These are phyloP conservation scores for Zelostemma sp. DNA, from an alignment of 1,140 invertebrate genomes.

Conservation along the genomic window DNA sequence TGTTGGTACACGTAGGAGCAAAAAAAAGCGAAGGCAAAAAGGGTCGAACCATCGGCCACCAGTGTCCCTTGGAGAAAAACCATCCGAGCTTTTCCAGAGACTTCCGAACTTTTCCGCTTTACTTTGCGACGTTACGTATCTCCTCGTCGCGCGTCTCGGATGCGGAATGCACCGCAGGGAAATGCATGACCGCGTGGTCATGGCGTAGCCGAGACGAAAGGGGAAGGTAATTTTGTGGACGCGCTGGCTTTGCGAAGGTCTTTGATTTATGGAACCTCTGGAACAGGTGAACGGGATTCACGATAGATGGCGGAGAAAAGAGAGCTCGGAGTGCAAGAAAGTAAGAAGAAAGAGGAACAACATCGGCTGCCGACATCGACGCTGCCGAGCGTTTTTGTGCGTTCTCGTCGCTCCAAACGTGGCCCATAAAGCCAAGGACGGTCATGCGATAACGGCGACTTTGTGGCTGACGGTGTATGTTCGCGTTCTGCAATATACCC, in stretches of 20 bases:
- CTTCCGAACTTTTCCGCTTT: constrained; percentile 41
- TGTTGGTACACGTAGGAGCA: background rate
- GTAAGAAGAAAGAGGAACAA: constrained; percentile 12
- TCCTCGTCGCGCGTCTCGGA: background rate
- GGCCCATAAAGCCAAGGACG: constrained; percentile 3
- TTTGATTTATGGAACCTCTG: constrained; percentile 37
- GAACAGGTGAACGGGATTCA: constrained; percentile 36
- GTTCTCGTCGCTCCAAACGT: background rate
- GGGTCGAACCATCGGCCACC: constrained; percentile 4
- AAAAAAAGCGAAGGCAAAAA: constrained; percentile 17
- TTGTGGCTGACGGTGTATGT: background rate
- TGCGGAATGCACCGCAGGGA: constrained; percentile 30
- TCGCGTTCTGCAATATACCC: constrained; percentile 2
- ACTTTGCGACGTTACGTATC: constrained; percentile 25
- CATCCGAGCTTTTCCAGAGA: constrained; percentile 6
- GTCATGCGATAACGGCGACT: constrained; percentile 1
- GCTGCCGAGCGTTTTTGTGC: constrained; percentile 16
- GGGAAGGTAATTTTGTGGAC: constrained; percentile 36
- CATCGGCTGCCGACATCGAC: background rate
- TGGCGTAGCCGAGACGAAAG: constrained; percentile 14
- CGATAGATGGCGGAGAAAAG: constrained; percentile 26
- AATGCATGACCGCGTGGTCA: no score
- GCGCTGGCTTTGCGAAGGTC: constrained; percentile 25
- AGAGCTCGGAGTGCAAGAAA: constrained; percentile 18
- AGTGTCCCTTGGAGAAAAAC: constrained; percentile 17